A percentile compares a stretch with the other conserved stretches of the same genome.
Conservation (phyloP, 2,888 invertebrate species). For the Orgyia antiqua region DNA sequence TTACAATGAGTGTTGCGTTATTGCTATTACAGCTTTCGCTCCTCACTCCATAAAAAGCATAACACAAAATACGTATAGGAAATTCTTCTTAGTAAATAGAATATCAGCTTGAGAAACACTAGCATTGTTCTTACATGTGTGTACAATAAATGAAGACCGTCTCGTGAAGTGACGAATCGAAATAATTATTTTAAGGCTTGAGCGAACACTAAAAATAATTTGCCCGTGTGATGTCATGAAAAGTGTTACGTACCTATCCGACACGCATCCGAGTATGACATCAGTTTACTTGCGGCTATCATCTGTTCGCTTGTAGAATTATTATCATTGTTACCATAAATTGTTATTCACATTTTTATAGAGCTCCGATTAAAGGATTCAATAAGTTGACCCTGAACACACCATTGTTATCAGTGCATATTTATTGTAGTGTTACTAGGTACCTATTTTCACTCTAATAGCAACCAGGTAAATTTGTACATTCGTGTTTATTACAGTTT, state of each 20-base stretch:
- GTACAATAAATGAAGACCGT: slow-evolving; percentile 37
- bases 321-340: slow-evolving; percentile 47
- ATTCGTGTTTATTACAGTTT: too few relatives aligned
- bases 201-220: slow-evolving; percentile 64
- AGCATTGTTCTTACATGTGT: slow-evolving; percentile 23
- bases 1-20: too few relatives aligned
- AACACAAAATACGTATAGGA: too few relatives aligned
- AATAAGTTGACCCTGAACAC: too few relatives aligned
- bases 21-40: too few relatives aligned
- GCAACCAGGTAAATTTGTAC: too few relatives aligned
- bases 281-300: slow-evolving; percentile 55
- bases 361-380: too few relatives aligned
- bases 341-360: slow-evolving; percentile 34
- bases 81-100: too few relatives aligned
- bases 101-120: background rate
- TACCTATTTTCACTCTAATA: too few relatives aligned
- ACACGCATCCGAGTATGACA: slow-evolving; percentile 67
- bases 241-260: slow-evolving; percentile 57
- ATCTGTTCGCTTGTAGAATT: slow-evolving; percentile 52
- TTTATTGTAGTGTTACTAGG: too few relatives aligned
- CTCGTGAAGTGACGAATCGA: slow-evolving; percentile 45
- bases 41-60: too few relatives aligned
- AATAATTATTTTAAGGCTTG: slow-evolving; percentile 66
- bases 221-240: slow-evolving; percentile 69
- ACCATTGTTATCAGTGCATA: too few relatives aligned